phyloP scores from a whole-genome alignment of 92 coral and sea anemone species.

The Epizoanthus ramosus region DNA sequence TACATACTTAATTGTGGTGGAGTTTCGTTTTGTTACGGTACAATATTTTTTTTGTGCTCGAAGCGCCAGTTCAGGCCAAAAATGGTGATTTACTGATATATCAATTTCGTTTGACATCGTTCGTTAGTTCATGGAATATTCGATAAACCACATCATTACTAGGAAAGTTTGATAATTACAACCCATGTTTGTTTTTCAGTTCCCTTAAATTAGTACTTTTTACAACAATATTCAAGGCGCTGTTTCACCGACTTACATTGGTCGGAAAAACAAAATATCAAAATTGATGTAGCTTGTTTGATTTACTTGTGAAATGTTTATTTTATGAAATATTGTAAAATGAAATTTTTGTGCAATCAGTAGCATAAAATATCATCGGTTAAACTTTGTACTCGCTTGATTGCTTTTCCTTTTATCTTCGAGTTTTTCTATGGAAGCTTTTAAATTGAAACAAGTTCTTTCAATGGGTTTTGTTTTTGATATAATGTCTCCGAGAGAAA shows the following conservation, averaged over 20 bases:
- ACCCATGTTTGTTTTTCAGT: not conserved
- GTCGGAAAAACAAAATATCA: constrained; percentile 5
- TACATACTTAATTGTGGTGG: too few relatives aligned
- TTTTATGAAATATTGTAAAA: not conserved
- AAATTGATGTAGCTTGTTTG: not conserved
- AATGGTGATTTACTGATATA: not conserved
- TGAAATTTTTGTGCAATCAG: not conserved
- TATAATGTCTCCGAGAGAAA: not conserved
- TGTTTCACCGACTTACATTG: not conserved
- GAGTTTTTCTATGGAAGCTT: not conserved
- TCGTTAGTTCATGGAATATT: not conserved
- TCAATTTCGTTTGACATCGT: not conserved
- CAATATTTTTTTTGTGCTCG: too few relatives aligned
- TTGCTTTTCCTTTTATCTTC: not conserved
- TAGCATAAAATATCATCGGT: not conserved
- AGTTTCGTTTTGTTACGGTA: too few relatives aligned
- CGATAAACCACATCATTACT: not conserved
- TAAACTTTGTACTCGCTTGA: not conserved
- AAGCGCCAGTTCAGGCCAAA: not conserved
- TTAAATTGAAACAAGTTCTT: not conserved
- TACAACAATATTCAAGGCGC: not conserved
- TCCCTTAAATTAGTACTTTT: not conserved
- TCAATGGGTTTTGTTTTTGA: not conserved
- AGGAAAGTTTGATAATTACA: not conserved
- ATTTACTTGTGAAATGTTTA: not conserved